Evolutionary conservation across 2,888 invertebrate species (phyloP).

Genomic region (Galerucella nymphaeae): DNA sequence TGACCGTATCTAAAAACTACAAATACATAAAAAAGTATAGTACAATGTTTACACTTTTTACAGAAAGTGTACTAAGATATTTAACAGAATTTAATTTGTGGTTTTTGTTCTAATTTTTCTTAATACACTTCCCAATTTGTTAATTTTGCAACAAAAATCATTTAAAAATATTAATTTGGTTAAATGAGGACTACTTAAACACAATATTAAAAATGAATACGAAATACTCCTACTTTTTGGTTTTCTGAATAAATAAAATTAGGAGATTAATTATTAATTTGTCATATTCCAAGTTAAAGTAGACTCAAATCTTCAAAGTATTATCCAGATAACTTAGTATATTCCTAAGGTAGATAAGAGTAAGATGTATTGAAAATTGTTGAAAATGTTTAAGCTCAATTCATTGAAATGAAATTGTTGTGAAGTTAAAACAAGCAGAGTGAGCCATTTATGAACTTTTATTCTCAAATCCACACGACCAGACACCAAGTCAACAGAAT

Average conservation of each 20-base stretch:
- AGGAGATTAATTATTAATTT: neutral
- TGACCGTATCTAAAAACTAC: conserved; percentile 7
- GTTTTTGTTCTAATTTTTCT: neutral
- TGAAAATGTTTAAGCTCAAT: too few relatives aligned
- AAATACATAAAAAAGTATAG: conserved; percentile 5
- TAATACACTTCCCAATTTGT: neutral
- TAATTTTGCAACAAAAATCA: neutral
- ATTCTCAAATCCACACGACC: too few relatives aligned
- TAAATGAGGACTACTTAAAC: neutral
- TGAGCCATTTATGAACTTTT: too few relatives aligned
- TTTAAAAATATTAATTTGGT: neutral
- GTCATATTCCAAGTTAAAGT: neutral
- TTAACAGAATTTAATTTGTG: neutral
- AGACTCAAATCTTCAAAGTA: neutral
- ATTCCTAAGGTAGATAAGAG: too few relatives aligned
- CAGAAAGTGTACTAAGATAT: conserved; percentile 5
- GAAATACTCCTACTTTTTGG: neutral
- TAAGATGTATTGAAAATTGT: too few relatives aligned
- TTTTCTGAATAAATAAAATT: neutral
- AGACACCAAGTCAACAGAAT: too few relatives aligned
- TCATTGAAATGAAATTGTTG: too few relatives aligned
- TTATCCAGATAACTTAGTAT: neutral
- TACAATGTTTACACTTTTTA: conserved; percentile 11
- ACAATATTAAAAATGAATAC: neutral
- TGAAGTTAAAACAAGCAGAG: too few relatives aligned